A percentile compares a stretch with the other conserved stretches of the same genome.
These are phyloP conservation scores for Polydrusus cervinus DNA, from an alignment of 2,888 invertebrate species.

Conservation along the genomic window DNA sequence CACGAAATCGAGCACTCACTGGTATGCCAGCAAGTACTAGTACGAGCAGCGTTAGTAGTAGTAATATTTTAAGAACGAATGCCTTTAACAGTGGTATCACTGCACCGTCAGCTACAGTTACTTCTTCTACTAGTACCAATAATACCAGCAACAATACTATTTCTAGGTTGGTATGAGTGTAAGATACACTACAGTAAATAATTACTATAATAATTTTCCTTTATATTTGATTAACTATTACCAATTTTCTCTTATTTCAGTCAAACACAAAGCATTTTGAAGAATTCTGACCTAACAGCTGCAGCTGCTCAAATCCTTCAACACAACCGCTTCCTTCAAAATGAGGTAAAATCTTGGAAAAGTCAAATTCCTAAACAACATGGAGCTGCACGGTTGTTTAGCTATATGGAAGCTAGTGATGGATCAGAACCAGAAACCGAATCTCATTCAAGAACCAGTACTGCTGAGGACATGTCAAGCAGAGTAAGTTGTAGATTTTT, in stretches of 20 bases:
- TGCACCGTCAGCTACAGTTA: constrained; percentile 62
- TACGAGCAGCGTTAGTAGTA: constrained; percentile 20
- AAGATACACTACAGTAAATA: no score
- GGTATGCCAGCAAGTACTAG: constrained; percentile 40
- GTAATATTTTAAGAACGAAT: constrained; percentile 63
- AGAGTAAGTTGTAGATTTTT: constrained; percentile 57
- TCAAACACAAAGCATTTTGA: constrained; percentile 57
- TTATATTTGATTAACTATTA: not conserved
- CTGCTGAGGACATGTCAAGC: constrained; percentile 68
- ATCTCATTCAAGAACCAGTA: constrained; percentile 60
- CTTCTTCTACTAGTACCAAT: constrained; percentile 59
- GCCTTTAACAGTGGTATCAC: constrained; percentile 60
- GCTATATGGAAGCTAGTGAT: constrained; percentile 83
- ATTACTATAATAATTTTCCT: not conserved
- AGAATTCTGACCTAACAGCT: constrained; percentile 64
- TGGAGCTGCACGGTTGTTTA: constrained; percentile 82
- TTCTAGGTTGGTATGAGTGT: constrained; percentile 65
- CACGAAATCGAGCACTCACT: constrained; percentile 73
- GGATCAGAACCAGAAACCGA: constrained; percentile 78
- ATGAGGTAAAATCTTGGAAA: constrained; percentile 65
- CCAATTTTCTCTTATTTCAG: constrained; percentile 22
- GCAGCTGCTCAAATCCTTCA: constrained; percentile 68
- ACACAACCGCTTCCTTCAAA: constrained; percentile 67
- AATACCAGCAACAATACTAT: constrained; percentile 55
- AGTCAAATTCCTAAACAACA: constrained; percentile 70